A percentile compares a stretch with the other conserved stretches of the same genome.
Conservation (phyloP, 2,888 invertebrate species). For the Margaritifera margaritifera region DNA sequence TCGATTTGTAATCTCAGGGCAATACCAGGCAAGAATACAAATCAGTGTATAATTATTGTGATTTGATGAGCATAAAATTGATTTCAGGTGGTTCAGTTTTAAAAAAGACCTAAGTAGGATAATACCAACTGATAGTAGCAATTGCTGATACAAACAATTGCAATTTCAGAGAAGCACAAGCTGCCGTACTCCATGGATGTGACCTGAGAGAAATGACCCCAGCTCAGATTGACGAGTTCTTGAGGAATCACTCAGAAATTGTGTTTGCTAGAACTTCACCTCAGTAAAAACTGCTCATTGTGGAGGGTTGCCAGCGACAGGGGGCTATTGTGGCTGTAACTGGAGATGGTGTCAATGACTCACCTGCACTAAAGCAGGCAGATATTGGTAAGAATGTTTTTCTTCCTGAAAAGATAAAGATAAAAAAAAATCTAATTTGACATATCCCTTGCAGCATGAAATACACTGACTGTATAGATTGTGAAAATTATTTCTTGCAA, state of each 20-base stretch:
- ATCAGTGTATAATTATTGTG: too few relatives aligned
- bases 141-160: too few relatives aligned
- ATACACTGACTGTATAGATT: too few relatives aligned
- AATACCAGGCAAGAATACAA: too few relatives aligned
- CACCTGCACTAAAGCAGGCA: constrained; percentile 86
- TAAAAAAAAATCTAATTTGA: background rate
- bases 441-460: background rate
- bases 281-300: constrained; percentile 86
- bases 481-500: too few relatives aligned
- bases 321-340: constrained; percentile 88
- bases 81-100: too few relatives aligned
- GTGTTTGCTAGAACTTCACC: constrained; percentile 97
- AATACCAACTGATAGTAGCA: too few relatives aligned
- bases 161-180: constrained; percentile 68
- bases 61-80: too few relatives aligned
- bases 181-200: constrained; percentile 71
- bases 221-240: constrained; percentile 90
- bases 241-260: constrained; percentile 93
- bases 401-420: too few relatives aligned
- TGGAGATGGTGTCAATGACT: constrained; percentile 90
- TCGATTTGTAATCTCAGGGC: too few relatives aligned
- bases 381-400: constrained; percentile 74
- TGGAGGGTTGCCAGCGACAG: constrained; percentile 85
- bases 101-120: too few relatives aligned
- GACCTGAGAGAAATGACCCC: constrained; percentile 88